These are phyloP conservation scores for Melanitta fusca DNA, from an alignment of 2,797 vertebrate species.

Conservation along the genomic window DNA sequence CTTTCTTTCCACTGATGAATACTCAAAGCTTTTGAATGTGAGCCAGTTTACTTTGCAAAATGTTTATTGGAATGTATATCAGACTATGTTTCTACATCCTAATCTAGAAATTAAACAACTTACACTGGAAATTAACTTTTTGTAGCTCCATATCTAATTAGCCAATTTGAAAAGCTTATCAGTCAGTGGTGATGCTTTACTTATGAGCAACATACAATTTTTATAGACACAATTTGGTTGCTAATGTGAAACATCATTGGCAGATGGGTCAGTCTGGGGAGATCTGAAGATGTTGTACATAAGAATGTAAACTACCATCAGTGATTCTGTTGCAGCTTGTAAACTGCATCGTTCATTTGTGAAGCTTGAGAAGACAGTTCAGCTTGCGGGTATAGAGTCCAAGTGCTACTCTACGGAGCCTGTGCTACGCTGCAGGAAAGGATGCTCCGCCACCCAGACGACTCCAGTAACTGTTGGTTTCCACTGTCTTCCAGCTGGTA, in stretches of 20 bases:
- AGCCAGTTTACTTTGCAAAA: not conserved
- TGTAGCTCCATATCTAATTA: not conserved
- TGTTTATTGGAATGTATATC: not conserved
- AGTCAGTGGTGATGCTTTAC: not conserved
- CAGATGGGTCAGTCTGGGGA: not conserved
- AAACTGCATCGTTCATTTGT: slow-evolving; percentile 64
- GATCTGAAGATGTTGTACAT: accelerated
- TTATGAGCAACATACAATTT: not conserved
- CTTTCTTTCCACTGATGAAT: not conserved
- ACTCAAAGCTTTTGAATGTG: not conserved
- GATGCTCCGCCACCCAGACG: slow-evolving; percentile 41
- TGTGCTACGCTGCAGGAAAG: slow-evolving; percentile 60
- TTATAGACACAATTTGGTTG: not conserved
- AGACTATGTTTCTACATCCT: not conserved
- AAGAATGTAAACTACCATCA: not conserved
- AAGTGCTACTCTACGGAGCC: slow-evolving; percentile 69
- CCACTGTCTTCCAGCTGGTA: slow-evolving; percentile 75
- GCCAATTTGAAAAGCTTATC: not conserved
- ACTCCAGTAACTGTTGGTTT: slow-evolving; percentile 57
- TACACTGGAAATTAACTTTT: not conserved
- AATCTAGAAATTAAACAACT: not conserved
- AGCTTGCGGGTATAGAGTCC: slow-evolving; percentile 7
- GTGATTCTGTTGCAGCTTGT: slow-evolving; percentile 63
- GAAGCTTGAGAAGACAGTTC: slow-evolving; percentile 60
- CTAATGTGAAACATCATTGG: not conserved